Evolutionary conservation across 23 tunicate genomes (phyloP), one percentile per base, ranked within the genome.

Genomic region (Clavelina lepadiformis): DNA sequence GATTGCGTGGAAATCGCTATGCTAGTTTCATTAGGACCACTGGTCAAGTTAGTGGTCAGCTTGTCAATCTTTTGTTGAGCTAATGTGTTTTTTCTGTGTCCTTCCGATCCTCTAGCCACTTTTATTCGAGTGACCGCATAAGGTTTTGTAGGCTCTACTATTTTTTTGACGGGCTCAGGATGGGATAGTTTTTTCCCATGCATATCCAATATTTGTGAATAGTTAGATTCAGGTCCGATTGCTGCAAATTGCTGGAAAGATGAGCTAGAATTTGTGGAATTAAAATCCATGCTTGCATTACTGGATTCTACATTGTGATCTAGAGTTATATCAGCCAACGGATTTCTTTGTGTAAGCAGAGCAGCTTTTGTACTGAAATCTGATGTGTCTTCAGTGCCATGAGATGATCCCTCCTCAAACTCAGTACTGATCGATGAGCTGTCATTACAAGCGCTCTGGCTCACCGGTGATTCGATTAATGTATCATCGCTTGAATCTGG

Each of bases 281-380:
- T 21, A 23, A 24, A 45, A 22, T 28, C 72, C 2, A 57, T 20
- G 23, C 51, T 36, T 6, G 35, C 47, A n/a, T n/a, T n/a, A 1
- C 51, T 26, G 3, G 51, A 78, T 44, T 68, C 75, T 32, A 78
- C 55, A 3, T 50, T 58, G 5, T 46, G 69, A 28, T 65, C 85
- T 20, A 47, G 3, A 20, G 95, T 77, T 36, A 86, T 86, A 57
- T 77, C 95, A 5, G 85, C 95, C 28, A 86, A 72, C 30, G 95
- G 95, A 41, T 86, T 86, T 28, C 85, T 68, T 56, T 78, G 80
- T 1, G 79, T 65, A 46, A 71, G 78, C 58, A 86, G 37, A 24
- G 85, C 85, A 20, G 95, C 85, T 35, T 58, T 77, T 26, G 46
- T 65, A 1, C 56, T n/a, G 65, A 86, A 86, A 57, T 78, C 84